Evolutionary conservation across 2,888 invertebrate genomes (phyloP).

Genomic region (Podabrus alpinus): DNA sequence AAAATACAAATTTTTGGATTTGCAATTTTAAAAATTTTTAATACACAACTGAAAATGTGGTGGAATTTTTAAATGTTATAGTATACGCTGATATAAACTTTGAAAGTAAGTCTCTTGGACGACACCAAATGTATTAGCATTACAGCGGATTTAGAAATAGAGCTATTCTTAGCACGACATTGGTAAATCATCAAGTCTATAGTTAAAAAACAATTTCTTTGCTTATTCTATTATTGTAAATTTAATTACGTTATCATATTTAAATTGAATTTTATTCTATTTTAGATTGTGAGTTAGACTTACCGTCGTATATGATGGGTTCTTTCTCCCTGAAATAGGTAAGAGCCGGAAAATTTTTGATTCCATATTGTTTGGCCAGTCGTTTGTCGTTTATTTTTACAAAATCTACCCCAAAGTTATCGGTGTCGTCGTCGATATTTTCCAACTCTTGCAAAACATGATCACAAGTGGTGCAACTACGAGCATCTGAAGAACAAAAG

Average conservation of each 20-base stretch:
- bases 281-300: conserved; percentile 49
- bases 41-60: neutral
- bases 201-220: conserved; percentile 6
- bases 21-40: neutral
- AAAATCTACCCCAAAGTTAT: conserved; percentile 92
- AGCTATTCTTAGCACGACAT: conserved; percentile 11
- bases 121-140: conserved; percentile 5
- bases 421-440: conserved; percentile 94
- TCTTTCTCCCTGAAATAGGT: conserved; percentile 96
- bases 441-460: conserved; percentile 89
- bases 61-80: neutral
- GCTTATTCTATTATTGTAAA: conserved; percentile 13
- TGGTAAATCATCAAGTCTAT: conserved; percentile 16
- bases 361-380: conserved; percentile 94
- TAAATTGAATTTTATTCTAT: neutral
- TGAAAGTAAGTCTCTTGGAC: conserved; percentile 1
- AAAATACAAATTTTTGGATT: neutral
- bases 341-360: conserved; percentile 93
- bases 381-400: conserved; percentile 96
- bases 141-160: conserved; percentile 14
- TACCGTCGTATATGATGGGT: conserved; percentile 94
- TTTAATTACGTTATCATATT: neutral
- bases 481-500: conserved; percentile 70
- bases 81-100: neutral
- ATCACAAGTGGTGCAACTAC: conserved; percentile 90